Evolutionary conservation across 1,140 invertebrate species (phyloP).

Genomic region (Orchestia grillus): DNA sequence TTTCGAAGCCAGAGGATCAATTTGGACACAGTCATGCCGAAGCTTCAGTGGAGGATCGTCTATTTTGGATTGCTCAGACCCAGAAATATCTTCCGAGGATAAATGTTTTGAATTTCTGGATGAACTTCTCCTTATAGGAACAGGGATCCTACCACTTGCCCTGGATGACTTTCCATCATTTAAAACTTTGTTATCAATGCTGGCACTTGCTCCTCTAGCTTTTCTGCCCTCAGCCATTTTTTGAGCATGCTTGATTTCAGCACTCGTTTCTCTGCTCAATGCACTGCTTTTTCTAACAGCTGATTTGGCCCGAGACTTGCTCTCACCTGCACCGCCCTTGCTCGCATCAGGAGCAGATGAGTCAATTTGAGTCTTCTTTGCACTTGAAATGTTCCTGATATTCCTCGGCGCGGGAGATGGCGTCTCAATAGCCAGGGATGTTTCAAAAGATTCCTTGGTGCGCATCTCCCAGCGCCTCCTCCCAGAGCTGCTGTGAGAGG

Average conservation of each 20-base stretch:
- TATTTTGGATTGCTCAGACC: neutral
- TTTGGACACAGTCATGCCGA: neutral
- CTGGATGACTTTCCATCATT: neutral
- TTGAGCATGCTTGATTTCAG: constrained; percentile 13
- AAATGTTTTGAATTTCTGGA: constrained; percentile 29
- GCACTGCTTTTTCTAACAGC: constrained; percentile 9
- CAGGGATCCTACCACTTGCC: neutral
- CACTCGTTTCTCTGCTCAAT: neutral
- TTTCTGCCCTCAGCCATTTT: constrained; percentile 39
- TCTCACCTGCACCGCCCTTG: neutral
- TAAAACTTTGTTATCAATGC: neutral
- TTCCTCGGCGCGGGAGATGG: constrained; percentile 28
- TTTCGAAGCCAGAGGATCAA: constrained; percentile 15
- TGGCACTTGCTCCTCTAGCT: neutral
- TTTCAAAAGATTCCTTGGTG: constrained; percentile 58
- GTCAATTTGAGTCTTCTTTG: neutral
- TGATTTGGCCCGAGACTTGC: constrained; percentile 1
- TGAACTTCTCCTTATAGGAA: neutral
- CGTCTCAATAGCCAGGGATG: constrained; percentile 41
- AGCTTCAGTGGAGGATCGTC: neutral
- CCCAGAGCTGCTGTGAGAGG: constrained; percentile 39
- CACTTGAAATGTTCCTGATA: neutral
- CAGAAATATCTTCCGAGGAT: constrained; percentile 20
- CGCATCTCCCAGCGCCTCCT: constrained; percentile 57
- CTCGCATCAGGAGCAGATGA: neutral